Percentiles rank a stretch among this genome's conserved stretches.
Conservation (phyloP, 2,113 vertebrate genomes). For the Amazona guildingii region DNA sequence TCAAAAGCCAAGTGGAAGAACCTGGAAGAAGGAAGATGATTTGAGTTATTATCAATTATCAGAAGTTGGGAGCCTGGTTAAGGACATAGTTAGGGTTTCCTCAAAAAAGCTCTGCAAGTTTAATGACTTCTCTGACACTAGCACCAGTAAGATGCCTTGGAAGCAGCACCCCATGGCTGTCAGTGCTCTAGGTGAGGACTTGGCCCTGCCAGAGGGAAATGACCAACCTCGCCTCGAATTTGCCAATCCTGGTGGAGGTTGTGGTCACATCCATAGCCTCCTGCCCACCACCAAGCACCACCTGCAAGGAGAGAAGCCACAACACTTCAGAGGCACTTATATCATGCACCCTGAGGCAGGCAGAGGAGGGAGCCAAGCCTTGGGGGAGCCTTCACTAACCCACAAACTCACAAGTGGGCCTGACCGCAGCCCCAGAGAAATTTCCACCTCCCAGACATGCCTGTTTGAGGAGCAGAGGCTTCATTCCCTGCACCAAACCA, state of each 20-base stretch:
- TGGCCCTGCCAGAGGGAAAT: not conserved
- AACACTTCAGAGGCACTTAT: not conserved
- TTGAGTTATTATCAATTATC: not conserved
- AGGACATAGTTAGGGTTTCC: not conserved
- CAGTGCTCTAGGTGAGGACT: not conserved
- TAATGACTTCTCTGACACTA: not conserved
- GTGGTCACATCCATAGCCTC: constrained; percentile 99
- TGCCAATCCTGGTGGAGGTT: constrained; percentile 96
- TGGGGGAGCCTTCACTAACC: not conserved
- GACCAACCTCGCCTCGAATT: constrained; percentile 91
- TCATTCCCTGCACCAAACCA: rapidly evolving
- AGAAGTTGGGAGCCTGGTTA: not conserved
- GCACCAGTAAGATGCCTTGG: not conserved
- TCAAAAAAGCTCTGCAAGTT: not conserved
- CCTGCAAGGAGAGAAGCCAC: constrained; percentile 69
- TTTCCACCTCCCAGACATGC: not conserved
- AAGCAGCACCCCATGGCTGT: not conserved
- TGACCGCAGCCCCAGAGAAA: not conserved
- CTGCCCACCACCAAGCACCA: constrained; percentile 96
- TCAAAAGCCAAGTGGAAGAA: constrained; percentile 97
- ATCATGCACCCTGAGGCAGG: rapidly evolving
- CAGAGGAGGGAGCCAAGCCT: not conserved
- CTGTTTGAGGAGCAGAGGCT: rapidly evolving
- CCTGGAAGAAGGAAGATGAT: constrained; percentile 61
- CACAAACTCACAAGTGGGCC: not conserved